Base-by-base conservation (phyloP, 2,888 invertebrate genomes). In the Marronus borbonicus region DNA sequence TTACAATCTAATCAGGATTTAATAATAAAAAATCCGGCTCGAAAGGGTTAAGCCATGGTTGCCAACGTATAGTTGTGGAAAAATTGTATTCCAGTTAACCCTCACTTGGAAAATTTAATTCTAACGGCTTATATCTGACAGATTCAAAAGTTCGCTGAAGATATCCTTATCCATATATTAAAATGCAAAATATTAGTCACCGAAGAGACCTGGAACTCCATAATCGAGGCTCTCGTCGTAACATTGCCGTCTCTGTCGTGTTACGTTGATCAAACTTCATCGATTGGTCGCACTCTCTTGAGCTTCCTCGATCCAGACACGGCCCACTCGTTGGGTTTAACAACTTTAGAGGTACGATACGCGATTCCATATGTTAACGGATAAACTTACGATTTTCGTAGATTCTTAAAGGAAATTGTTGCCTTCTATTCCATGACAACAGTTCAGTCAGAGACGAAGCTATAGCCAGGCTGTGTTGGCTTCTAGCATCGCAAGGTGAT, bases 301-400 rank as follows among this genome's bases (percentile, higher is more conserved):
- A 92, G 91, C 83, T 91, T 93, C 28, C 86, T 93, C 17, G 93
- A 94, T 85, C 90, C 90, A 0, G 93, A 94, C 81, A 90, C 92
- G 83, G 92, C 92, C 1, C 88, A 90, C 65, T 89, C 90, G 79
- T 90, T 93, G 88, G 90, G 90, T 50, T 88, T 94, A 68, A 90
- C 93, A 0, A 86, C 86, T 2, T 84, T 90, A 3, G 92, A 92
- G 82, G 90, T 91, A 85, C 84, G 31, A 36, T 14, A 14, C 62
- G n/a, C 70, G 55, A 12, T 75, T 44, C 72, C 52, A 74, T 39
- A 20, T 24, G 49, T 44, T 44, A 44, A 44, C 2, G 14, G 24
- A 50, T 66, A 50, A 68, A 62, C 20, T 74, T 58, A 12, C 8
- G 20, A 17, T 66, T 68, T 62, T 60, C n/a, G 72, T 81, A 89